Conservation (phyloP, 2,113 vertebrate species). For the Eptesicus fuscus region DNA sequence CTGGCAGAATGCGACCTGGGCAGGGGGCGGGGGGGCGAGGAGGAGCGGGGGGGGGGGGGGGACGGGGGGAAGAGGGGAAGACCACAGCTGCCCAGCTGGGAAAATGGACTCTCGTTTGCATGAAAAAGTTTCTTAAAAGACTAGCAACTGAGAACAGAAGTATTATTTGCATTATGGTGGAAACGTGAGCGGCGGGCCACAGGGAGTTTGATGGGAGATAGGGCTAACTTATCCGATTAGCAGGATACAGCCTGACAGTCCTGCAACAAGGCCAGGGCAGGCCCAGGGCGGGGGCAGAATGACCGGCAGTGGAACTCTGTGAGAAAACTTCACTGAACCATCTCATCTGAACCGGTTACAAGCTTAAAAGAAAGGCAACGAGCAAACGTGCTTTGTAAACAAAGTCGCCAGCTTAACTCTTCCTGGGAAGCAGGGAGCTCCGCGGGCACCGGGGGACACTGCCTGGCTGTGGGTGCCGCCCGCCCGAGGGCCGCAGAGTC, state of each 20-base stretch:
- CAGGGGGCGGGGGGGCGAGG: neutral
- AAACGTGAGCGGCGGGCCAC: constrained; percentile 35
- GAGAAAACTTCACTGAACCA: neutral
- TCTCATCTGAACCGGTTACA: neutral
- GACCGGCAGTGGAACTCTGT: neutral
- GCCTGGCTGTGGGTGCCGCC: no score
- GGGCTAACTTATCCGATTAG: neutral
- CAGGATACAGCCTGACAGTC: neutral
- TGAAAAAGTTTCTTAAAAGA: neutral
- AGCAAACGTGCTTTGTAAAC: neutral
- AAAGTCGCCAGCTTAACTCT: neutral
- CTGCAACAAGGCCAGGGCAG: neutral
- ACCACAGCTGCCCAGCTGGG: constrained; percentile 37
- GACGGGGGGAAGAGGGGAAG: neutral
- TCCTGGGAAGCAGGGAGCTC: neutral
- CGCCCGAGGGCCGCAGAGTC: neutral
- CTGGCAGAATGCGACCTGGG: neutral
- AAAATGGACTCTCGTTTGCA: constrained; percentile 27
- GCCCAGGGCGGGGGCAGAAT: neutral
- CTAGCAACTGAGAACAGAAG: constrained; percentile 42
- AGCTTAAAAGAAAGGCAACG: neutral
- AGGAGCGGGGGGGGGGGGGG: neutral
- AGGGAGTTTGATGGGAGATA: constrained; percentile 21
- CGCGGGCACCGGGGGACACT: no score
- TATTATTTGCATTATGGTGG: constrained; percentile 27